A percentile compares a stretch with the other conserved stretches of the same genome.
Evolutionary conservation across 2,797 vertebrate genomes (phyloP).

Genomic region (Rachycentron canadum): DNA sequence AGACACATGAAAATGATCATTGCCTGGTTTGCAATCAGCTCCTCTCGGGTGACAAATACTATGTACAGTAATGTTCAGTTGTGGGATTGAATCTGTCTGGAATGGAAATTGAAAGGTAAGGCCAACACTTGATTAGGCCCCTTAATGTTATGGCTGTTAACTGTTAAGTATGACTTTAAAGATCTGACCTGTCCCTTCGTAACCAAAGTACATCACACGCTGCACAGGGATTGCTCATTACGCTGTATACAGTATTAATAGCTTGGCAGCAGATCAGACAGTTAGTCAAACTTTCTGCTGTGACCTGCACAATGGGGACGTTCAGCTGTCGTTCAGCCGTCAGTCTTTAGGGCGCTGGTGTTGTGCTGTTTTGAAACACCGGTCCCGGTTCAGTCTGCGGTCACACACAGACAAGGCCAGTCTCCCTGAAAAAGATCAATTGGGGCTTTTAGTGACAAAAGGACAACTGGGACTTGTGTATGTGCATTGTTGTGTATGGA

Average conservation of each 20-base stretch:
- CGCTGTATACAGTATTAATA: conserved; percentile 10
- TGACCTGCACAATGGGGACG: conserved; percentile 32
- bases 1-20: not conserved
- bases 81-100: not conserved
- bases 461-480: conserved; percentile 51
- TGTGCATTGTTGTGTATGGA: conserved; percentile 4
- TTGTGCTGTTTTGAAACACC: conserved; percentile 25
- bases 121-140: conserved; percentile 9
- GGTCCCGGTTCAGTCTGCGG: conserved; percentile 54
- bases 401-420: conserved; percentile 50
- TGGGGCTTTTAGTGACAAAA: conserved; percentile 48
- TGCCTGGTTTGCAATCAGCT: not conserved
- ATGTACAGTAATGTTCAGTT: conserved; percentile 1
- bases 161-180: not conserved
- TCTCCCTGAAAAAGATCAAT: conserved; percentile 64
- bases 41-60: not conserved
- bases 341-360: conserved; percentile 10
- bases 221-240: conserved; percentile 8
- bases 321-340: conserved; percentile 43
- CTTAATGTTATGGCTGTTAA: conserved; percentile 9
- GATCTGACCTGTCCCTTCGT: conserved; percentile 5
- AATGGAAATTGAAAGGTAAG: not conserved
- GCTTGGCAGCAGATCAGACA: conserved; percentile 31
- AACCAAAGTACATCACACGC: not conserved
- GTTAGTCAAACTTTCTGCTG: conserved; percentile 17